Percentiles rank a stretch among this genome's conserved stretches.
These are phyloP conservation scores for Epinephelus moara DNA, from an alignment of 2,113 vertebrate species.

Conservation along the genomic window DNA sequence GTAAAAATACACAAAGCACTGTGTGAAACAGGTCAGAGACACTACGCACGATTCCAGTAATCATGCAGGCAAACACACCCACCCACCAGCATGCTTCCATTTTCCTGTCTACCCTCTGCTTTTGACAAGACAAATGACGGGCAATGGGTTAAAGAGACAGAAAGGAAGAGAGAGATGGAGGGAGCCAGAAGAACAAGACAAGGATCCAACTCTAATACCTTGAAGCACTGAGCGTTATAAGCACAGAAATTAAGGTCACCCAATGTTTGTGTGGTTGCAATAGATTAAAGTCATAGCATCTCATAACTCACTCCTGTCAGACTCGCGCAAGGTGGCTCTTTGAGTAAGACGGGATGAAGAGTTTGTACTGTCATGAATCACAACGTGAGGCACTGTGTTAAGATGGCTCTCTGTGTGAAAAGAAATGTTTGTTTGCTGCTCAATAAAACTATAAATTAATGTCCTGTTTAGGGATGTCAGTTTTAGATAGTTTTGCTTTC, in stretches of 20 bases:
- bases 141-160: conserved; percentile 19
- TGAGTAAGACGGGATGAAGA: conserved; percentile 37
- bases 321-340: conserved; percentile 38
- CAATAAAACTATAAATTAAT: background rate
- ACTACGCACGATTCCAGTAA: conserved; percentile 1
- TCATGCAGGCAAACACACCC: conserved; percentile 11
- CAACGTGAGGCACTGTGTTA: conserved; percentile 4
- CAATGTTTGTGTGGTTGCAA: conserved; percentile 59
- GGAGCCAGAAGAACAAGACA: conserved; percentile 13
- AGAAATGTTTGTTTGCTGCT: conserved; percentile 43
- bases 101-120: conserved; percentile 30
- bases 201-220: conserved; percentile 17
- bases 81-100: conserved; percentile 29
- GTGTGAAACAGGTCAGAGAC: conserved; percentile 27
- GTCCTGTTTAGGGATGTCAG: background rate
- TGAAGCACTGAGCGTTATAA: conserved; percentile 9
- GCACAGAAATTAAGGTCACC: conserved; percentile 74
- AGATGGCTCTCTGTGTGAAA: conserved; percentile 1
- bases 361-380: conserved; percentile 50
- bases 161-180: background rate
- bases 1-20: conserved; percentile 1
- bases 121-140: conserved; percentile 43
- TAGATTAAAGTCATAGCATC: conserved; percentile 67
- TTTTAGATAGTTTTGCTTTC: no score
- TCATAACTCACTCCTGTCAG: conserved; percentile 71